Evolutionary conservation across 2,888 invertebrate species (phyloP), one percentile per base, ranked within the genome.

Genomic region (Rotaria magnacalcarata): DNA sequence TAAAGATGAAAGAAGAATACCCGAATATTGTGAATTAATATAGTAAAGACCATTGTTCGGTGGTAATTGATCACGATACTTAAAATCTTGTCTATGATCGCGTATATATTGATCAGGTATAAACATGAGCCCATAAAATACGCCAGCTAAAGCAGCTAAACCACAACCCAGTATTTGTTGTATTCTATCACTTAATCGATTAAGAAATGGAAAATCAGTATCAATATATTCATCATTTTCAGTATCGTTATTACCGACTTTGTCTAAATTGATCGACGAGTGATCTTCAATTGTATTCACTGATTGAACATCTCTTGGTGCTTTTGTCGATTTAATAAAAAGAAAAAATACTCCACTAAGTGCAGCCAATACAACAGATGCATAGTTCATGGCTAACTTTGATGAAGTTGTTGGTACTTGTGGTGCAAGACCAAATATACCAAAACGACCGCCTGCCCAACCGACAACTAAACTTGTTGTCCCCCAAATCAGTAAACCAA

Each of bases 401-500:
- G 58, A 27, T 8, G 5, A n/a, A 5, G 8, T 21, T 8, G 0
- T 0, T 24, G 87, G 87, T 60, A 86, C 56, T 52, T 67, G 67
- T 19, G 27, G 10, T 2, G 2, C 34, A 27, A 87, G 24, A 43
- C 86, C 87, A 50, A 87, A 80, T 2, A 47, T 43, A 43, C 86
- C 84, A 47, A 88, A 91, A 91, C 91, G 90, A 84, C 91, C 91
- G 86, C 90, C 91, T 84, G 90, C 91, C 92, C 92, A 92, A 54
- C 92, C 92, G 87, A 89, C 89, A 14, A 92, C 87, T 84, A 92
- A 89, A 87, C 92, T 92, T 86, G 90, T 89, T 74, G 90, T 90
- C 58, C 91, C 92, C 92, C 92, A 92, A 84, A 92, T 90, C 84
- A 92, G 90, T 47, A 92, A 88, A 19, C 92, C 92, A 84, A 92